Evolutionary conservation across 2,797 vertebrate genomes (phyloP).

Genomic region (Sphenopsis melanotis): DNA sequence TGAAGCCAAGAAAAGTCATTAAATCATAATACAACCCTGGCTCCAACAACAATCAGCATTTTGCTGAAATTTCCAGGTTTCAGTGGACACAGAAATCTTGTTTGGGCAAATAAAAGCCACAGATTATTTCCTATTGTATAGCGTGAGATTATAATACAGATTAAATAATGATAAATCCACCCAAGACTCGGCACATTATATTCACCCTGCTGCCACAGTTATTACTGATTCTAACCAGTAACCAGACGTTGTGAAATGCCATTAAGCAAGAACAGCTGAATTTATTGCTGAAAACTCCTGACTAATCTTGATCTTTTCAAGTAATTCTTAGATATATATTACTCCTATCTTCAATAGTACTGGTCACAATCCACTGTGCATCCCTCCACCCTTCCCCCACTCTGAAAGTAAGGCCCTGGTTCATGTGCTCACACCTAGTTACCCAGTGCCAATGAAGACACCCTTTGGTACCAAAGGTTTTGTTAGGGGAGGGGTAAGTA

Average conservation of each 20-base stretch:
- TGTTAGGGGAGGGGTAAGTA: neutral
- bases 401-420: neutral
- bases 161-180: neutral
- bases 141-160: neutral
- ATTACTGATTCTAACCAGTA: neutral
- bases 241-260: neutral
- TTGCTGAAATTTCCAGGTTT: constrained; percentile 51
- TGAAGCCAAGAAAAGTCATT: constrained; percentile 69
- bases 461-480: neutral
- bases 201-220: neutral
- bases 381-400: neutral
- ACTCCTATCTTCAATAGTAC: neutral
- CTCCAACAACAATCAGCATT: constrained; percentile 10
- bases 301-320: neutral
- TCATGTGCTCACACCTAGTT: neutral
- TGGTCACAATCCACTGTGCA: neutral
- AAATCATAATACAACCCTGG: constrained; percentile 66
- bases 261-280: neutral
- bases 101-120: neutral
- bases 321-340: neutral
- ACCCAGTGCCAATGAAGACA: neutral
- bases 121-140: neutral
- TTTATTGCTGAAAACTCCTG: neutral
- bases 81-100: neutral
- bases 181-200: neutral